Evolutionary conservation across 2,797 vertebrate genomes (phyloP), one percentile per base, ranked within the genome.

Genomic region (Cynopterus sphinx): DNA sequence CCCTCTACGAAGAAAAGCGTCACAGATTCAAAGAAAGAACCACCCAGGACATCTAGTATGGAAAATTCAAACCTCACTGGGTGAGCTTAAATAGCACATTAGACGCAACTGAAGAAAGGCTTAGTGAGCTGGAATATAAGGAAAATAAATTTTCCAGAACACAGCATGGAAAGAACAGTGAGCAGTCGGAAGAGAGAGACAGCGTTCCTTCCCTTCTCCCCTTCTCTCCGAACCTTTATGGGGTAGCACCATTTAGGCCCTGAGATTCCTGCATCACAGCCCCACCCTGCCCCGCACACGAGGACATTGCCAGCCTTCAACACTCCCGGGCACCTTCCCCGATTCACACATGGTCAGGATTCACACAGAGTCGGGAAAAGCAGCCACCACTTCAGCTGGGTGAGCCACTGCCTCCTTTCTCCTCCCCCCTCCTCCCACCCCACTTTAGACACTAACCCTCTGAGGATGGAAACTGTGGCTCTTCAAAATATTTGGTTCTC

Each of bases 41-140:
- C 51, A 93, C 71, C 33, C 0, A 49, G 24, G 46, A 63, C 21
- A 91, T 70, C 15, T 65, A 88, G 43, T 19, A 88, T 39, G 24
- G n/a, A 65, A 33, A 71, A 91, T 91, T 65, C 91, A 94, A 95
- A 86, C 19, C 3, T 88, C 79, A 70, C 33, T 59, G 53, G 11
- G 11, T 31, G 31, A 91, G 15, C 59, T 92, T 77, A 83, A 75
- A 36, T 16, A 86, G 55, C n/a, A 86, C 61, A 68, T 17, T 65
- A 89, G 59, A 92, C 36, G 57, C 31, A 94, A 85, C 17, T 51
- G 33, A 89, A 81, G 51, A 93, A 65, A 83, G 16, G 11, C 57
- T 41, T 41, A 73, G 61, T 70, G 51, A 95, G n/a, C 15, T 85
- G 21, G 21, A 63, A 84, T 39, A 63, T 1, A 49, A 17, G 43